phyloP scores from a whole-genome alignment of 2,797 vertebrate genomes.

The Malacoctenus gilli region DNA sequence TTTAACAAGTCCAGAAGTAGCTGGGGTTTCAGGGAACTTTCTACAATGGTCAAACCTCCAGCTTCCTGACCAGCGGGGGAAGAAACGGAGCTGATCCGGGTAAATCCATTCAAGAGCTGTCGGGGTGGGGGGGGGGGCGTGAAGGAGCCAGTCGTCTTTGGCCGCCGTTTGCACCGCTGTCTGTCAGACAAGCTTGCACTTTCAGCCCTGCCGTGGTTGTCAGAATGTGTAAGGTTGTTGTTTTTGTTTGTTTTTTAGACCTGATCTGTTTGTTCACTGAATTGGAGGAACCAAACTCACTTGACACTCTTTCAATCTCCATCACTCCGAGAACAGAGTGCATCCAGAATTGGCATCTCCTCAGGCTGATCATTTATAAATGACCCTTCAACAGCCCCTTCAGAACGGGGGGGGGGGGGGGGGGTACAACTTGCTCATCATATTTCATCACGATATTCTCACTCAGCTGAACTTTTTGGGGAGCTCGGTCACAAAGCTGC shows the following conservation, averaged over 20 bases:
- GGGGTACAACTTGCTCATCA: no score
- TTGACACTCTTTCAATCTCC: no score
- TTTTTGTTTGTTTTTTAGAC: constrained; percentile 12
- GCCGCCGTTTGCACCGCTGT: constrained; percentile 14
- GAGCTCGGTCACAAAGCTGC: no score
- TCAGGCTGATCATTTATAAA: no score
- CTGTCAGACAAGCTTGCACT: constrained; percentile 16
- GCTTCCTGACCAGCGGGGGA: background rate
- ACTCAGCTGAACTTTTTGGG: no score
- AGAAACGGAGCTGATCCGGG: constrained; percentile 11
- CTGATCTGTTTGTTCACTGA: no score
- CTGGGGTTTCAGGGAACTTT: constrained; percentile 1
- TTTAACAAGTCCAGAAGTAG: background rate
- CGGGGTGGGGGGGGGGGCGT: constrained; percentile 4
- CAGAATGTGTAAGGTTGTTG: constrained; percentile 4
- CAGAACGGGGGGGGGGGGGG: no score
- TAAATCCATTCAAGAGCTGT: constrained; percentile 22
- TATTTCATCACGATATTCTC: no score
- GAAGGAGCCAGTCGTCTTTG: constrained; percentile 9
- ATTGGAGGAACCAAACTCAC: no score
- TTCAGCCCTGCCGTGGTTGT: constrained; percentile 1
- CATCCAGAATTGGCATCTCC: no score
- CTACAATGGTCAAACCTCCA: constrained; percentile 1
- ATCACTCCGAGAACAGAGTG: no score
- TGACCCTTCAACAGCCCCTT: no score